Percentiles rank a stretch among this genome's conserved stretches.
These are phyloP conservation scores for Atherinosoma microstoma DNA, from an alignment of 2,797 vertebrate species.

Conservation along the genomic window DNA sequence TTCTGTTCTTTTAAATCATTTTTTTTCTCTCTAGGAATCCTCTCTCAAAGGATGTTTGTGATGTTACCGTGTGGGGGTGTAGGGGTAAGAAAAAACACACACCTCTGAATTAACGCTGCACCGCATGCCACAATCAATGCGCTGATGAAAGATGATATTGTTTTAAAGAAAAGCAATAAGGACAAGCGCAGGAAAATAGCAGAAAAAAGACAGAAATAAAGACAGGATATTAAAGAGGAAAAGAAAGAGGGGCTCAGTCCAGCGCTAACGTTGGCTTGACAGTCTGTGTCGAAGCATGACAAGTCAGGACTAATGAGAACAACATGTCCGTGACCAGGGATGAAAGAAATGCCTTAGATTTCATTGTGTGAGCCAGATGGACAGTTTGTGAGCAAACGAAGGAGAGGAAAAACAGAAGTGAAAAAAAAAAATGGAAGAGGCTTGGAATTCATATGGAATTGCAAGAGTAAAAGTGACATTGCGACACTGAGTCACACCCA, in stretches of 20 bases:
- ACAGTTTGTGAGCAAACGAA: conserved; percentile 60
- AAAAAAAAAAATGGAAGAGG: conserved; percentile 33
- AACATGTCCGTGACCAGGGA: conserved; percentile 79
- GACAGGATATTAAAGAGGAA: conserved; percentile 60
- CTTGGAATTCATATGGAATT: conserved; percentile 1
- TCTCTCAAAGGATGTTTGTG: conserved; percentile 93
- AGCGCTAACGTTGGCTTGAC: conserved; percentile 53
- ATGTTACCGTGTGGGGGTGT: conserved; percentile 97
- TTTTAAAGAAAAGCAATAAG: conserved; percentile 57
- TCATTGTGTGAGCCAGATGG: conserved; percentile 65
- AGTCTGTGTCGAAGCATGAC: conserved; percentile 70
- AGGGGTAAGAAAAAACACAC: conserved; percentile 86
- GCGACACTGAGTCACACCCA: conserved; percentile 9
- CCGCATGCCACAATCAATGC: conserved; percentile 15
- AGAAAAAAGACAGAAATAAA: conserved; percentile 30
- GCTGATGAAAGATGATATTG: conserved; percentile 40
- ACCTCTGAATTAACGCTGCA: conserved; percentile 26
- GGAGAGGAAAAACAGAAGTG: conserved; percentile 11
- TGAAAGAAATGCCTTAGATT: conserved; percentile 70
- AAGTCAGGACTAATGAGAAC: conserved; percentile 82
- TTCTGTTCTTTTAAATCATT: neutral
- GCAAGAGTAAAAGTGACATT: conserved; percentile 14
- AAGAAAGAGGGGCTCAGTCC: conserved; percentile 34
- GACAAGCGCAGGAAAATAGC: conserved; percentile 29
- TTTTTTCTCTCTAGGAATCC: conserved; percentile 66